Base-by-base conservation (phyloP, 2,113 vertebrate species). In the Lasiurus cinereus region DNA sequence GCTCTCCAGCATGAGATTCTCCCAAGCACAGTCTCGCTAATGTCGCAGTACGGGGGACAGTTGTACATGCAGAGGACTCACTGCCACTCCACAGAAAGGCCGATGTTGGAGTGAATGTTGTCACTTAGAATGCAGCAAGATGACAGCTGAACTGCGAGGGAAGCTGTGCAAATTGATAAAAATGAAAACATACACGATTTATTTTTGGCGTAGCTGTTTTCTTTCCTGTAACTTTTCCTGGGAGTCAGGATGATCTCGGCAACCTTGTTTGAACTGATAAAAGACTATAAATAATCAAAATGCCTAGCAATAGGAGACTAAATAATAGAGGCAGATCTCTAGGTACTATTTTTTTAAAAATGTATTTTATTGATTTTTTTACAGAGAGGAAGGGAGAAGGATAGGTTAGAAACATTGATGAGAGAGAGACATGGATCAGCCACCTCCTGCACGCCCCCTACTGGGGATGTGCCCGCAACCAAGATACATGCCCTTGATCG, bases 11-110 rank as follows among this genome's bases (percentile, higher is more conserved):
- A 84, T 87, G 86, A 90, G 67, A 7, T 96, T 62, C 94, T 83
- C 80, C 84, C 59, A 93, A 67, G 96, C 91, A 77, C 91, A 46
- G 59, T 82, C 83, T 95, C 80, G 79, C 13, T 46, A 50, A 59
- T 64, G 56, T 91, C 59, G 66, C 46, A 52, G 12, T 31, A 43
- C 7, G 13, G n/a, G 69, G n/a, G 76, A 83, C 31, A 82, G 91
- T 66, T 90, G 29, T 77, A 93, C 33, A 73, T 15, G 70, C 76
- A 43, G 3, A 59, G 39, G 72, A 74, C 56, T 46, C 39, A 36
- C 54, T 77, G 66, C 56, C 59, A 24, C 67, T 46, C 21, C 79
- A 36, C 21, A 59, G 79, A 67, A 88, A 83, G 62, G 50, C 14
- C 3, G 7, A 27, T 1, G 8, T n/a, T 10, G 82, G 80, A 67